Conservation (phyloP, 2,888 invertebrate genomes). For the Morinoia aosen region DNA sequence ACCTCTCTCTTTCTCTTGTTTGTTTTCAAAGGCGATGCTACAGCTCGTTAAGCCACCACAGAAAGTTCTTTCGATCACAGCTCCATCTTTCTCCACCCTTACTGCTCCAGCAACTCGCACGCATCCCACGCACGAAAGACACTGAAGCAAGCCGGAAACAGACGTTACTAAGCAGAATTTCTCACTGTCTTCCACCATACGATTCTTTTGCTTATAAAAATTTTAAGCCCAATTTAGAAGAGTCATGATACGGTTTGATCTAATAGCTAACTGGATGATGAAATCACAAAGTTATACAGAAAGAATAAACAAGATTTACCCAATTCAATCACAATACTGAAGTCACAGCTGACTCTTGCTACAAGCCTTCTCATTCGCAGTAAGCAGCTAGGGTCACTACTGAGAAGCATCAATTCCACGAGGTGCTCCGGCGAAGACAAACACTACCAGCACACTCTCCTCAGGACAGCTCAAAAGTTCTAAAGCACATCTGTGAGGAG, state of each 20-base stretch:
- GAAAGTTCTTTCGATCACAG: background rate
- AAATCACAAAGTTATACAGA: background rate
- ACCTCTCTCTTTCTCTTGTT: background rate
- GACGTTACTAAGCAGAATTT: background rate
- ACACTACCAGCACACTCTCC: too few species aligned
- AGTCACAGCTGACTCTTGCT: too few species aligned
- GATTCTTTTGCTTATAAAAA: background rate
- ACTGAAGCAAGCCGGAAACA: background rate
- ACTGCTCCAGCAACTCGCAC: background rate
- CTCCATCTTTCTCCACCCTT: background rate
- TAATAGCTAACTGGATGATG: background rate
- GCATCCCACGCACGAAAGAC: background rate
- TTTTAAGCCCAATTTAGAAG: background rate
- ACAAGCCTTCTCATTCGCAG: too few species aligned
- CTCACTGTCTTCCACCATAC: background rate
- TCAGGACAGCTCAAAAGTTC: too few species aligned
- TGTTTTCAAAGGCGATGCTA: background rate
- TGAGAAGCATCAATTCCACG: too few species aligned
- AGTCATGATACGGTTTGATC: background rate
- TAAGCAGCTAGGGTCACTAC: too few species aligned
- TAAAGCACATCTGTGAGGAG: too few species aligned
- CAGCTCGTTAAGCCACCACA: background rate
- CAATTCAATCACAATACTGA: too few species aligned
- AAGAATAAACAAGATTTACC: too few species aligned
- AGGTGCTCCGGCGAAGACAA: too few species aligned